A percentile compares a stretch with the other conserved stretches of the same genome.
Conservation (phyloP, 2,888 invertebrate genomes). For the Pecten maximus region DNA sequence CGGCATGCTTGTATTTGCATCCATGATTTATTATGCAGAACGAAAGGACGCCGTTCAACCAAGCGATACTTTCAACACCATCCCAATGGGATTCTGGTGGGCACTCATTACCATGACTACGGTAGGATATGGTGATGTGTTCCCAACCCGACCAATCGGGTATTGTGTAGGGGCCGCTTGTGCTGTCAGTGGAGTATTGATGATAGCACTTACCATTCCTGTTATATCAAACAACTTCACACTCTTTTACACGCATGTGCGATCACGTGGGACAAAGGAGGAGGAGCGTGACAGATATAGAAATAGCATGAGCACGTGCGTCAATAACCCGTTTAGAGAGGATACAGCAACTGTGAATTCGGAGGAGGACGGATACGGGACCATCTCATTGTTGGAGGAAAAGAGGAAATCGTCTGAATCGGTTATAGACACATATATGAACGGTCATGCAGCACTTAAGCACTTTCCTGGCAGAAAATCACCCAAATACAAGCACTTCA, state of each 20-base stretch:
- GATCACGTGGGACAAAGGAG: slow-evolving; percentile 68
- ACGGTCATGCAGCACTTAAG: slow-evolving; percentile 63
- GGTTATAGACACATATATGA: slow-evolving; percentile 65
- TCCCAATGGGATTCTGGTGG: slow-evolving; percentile 83
- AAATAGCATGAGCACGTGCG: slow-evolving; percentile 37
- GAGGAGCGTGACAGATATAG: slow-evolving; percentile 45
- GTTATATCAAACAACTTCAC: slow-evolving; percentile 82
- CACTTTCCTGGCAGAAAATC: slow-evolving; percentile 46
- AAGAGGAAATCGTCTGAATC: slow-evolving; percentile 66
- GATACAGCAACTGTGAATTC: slow-evolving; percentile 48
- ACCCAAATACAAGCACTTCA: slow-evolving; percentile 49
- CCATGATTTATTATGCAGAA: slow-evolving; percentile 82
- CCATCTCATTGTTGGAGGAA: slow-evolving; percentile 46
- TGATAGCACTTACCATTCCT: slow-evolving; percentile 80
- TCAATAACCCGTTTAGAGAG: slow-evolving; percentile 39
- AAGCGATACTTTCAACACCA: slow-evolving; percentile 77
- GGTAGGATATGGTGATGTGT: slow-evolving; percentile 81
- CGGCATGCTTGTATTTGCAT: slow-evolving; percentile 81
- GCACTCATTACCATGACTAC: slow-evolving; percentile 82
- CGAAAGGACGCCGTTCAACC: slow-evolving; percentile 74
- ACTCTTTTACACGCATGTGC: slow-evolving; percentile 80
- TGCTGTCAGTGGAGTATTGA: slow-evolving; percentile 79
- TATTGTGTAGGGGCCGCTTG: slow-evolving; percentile 79
- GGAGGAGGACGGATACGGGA: slow-evolving; percentile 50
- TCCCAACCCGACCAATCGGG: slow-evolving; percentile 76